Conservation (phyloP, 1,140 invertebrate species). For the Cryptotermes secundus region DNA sequence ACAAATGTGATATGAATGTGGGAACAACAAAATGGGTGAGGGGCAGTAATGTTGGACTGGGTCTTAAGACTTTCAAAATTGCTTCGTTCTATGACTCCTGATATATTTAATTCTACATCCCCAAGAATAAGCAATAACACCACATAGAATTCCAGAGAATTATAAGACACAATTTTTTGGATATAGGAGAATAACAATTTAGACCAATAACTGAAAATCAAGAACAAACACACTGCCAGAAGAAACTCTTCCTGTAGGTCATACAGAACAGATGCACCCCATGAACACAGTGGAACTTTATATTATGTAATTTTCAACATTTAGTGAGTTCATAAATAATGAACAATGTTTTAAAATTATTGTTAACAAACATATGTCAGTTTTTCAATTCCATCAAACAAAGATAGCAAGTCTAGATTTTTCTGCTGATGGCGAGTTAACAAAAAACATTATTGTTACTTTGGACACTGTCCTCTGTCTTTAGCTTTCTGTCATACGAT, state of each 20-base stretch:
- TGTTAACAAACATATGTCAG: not conserved
- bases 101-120: not conserved
- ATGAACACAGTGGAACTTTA: not conserved
- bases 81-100: not conserved
- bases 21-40: not conserved
- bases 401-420: too few relatives aligned
- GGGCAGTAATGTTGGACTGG: not conserved
- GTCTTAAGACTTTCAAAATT: not conserved
- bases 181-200: not conserved
- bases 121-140: not conserved
- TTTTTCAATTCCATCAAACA: not conserved
- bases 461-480: too few relatives aligned
- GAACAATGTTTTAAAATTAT: not conserved
- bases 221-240: not conserved
- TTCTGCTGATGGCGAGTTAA: too few relatives aligned
- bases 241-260: not conserved
- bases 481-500: too few relatives aligned
- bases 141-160: not conserved
- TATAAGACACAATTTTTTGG: not conserved
- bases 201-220: not conserved
- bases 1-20: not conserved
- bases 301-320: not conserved
- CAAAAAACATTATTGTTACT: too few relatives aligned
- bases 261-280: not conserved
- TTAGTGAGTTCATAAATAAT: not conserved